Base-by-base conservation (phyloP, 1,140 invertebrate genomes). In the Microvelia longipes region DNA sequence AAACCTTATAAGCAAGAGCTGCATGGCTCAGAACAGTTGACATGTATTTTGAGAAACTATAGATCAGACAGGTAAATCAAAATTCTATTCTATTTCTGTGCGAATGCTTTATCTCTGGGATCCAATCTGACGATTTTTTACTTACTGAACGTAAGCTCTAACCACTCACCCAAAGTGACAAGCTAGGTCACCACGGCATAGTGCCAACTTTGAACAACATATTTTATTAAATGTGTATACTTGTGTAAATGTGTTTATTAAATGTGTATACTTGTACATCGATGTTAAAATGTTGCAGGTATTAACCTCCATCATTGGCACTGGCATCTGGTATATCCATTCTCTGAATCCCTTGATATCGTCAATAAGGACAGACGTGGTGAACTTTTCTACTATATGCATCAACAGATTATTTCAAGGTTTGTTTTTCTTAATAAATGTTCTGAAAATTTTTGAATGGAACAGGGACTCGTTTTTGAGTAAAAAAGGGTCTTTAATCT, bases 311-410 rank as follows among this genome's bases (percentile, higher is more conserved):
- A 88, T 75, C 87, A 89, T 73, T 88, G 86, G 85, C 86, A 88
- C 75, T 89, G 87, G 87, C 87, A 89, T 79, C 76, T 88, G 66
- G 83, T 87, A 0, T 88, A 88, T 73, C 86, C 87, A 0, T 82
- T 81, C 70, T 78, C 81, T 30, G 81, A 80, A 19, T 76, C 80
- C 2, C 60, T 64, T 0, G 76, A 77, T 28, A 81, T 85, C 28
- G 83, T 85, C 2, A 77, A 79, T 60, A 87, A 87, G 76, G 84
- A 89, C 76, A 80, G 88, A 61, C 83, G 87, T 30, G 88, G 88
- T 19, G 88, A 89, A 77, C 80, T 89, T 0, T 88, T 89, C 77
- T 88, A 84, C 75, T 88, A 88, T 75, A 88, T 88, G 86, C 87
- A 89, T 76, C 85, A 87, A 73, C 86, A 88, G 75, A 83, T 89